Percentiles rank a stretch among this genome's conserved stretches.
These are phyloP conservation scores for Agriopis aurantiaria DNA, from an alignment of 2,888 invertebrate genomes.

Conservation along the genomic window DNA sequence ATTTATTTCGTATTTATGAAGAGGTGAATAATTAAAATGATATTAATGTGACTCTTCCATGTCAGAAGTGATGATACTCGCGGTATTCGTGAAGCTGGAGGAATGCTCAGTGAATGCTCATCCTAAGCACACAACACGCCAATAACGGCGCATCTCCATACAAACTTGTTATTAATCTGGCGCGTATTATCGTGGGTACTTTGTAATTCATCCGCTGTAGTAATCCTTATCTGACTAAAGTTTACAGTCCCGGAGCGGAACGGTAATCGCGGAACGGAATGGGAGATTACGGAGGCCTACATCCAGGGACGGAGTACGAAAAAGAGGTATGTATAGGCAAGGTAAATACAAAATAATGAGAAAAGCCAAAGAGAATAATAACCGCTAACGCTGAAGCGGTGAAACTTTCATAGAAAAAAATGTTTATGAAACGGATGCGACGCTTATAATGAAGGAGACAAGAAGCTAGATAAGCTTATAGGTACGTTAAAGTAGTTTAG, in stretches of 20 bases:
- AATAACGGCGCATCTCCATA: conserved; percentile 28
- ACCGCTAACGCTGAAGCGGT: too few species aligned
- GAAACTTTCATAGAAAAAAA: too few species aligned
- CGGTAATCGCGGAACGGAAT: conserved; percentile 61
- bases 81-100: neutral
- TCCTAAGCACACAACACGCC: conserved; percentile 7
- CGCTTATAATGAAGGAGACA: too few species aligned
- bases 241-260: conserved; percentile 63
- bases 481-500: too few species aligned
- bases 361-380: too few species aligned
- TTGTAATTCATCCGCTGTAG: conserved; percentile 60
- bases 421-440: too few species aligned
- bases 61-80: too few species aligned
- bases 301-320: conserved; percentile 42
- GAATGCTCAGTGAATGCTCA: conserved; percentile 9
- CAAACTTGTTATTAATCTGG: conserved; percentile 40
- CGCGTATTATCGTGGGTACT: conserved; percentile 47
- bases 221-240: conserved; percentile 67
- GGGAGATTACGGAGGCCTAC: conserved; percentile 51
- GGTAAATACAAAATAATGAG: neutral
- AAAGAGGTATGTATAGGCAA: neutral
- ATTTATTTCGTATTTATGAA: too few species aligned
- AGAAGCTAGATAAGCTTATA: too few species aligned
- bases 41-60: too few species aligned
- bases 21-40: too few species aligned